Conservation (phyloP, 2,797 vertebrate species). For the Centroberyx gerrardi region DNA sequence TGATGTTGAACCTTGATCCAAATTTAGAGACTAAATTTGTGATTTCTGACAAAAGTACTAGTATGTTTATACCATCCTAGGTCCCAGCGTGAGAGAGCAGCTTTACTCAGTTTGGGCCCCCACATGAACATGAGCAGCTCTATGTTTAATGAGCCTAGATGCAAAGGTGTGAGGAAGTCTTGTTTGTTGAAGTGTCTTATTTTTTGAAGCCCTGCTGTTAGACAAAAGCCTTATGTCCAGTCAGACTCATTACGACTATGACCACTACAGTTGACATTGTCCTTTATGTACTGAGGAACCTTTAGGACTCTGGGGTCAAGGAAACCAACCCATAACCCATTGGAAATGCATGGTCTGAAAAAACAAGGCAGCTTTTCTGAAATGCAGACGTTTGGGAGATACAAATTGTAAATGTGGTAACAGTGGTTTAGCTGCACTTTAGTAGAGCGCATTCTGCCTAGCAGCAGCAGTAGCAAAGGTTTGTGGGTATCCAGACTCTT, state of each 20-base stretch:
- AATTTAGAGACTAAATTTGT: conserved; percentile 45
- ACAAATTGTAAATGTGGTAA: conserved; percentile 34
- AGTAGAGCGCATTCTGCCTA: conserved; percentile 44
- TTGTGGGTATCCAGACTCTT: conserved; percentile 55
- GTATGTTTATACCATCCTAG: conserved; percentile 22
- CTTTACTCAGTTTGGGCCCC: conserved; percentile 22
- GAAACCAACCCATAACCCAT: conserved; percentile 1
- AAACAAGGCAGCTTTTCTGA: background rate
- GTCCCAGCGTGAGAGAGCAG: conserved; percentile 11
- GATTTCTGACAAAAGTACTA: conserved; percentile 48
- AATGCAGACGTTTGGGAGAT: background rate
- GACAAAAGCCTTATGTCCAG: conserved; percentile 3
- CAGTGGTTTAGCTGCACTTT: conserved; percentile 34
- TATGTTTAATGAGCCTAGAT: conserved; percentile 2
- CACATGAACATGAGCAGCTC: conserved; percentile 27
- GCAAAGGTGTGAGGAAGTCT: too few species aligned
- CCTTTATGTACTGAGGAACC: background rate
- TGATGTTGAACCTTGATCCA: conserved; percentile 55
- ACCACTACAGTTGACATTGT: background rate
- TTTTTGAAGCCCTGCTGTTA: conserved; percentile 2
- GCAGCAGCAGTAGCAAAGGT: conserved; percentile 49
- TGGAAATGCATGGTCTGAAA: conserved; percentile 12
- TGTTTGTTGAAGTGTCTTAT: background rate
- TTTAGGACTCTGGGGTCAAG: background rate
- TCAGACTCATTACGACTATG: background rate